Conservation (phyloP, 2,797 vertebrate genomes). For the Perdix hodgsoniae region DNA sequence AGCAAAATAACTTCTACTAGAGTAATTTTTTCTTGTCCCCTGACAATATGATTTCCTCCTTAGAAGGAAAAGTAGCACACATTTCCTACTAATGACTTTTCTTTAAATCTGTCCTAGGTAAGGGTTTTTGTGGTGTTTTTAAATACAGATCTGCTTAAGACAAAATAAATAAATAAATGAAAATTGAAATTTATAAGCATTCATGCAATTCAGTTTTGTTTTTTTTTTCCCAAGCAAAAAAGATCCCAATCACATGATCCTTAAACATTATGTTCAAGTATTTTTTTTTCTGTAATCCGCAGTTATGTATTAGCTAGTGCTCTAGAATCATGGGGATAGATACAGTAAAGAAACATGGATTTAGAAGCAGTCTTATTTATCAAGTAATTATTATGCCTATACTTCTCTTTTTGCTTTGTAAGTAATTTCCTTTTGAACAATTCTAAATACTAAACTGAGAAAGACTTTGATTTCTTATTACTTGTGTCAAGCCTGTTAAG, state of each 20-base stretch:
- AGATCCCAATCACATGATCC: neutral
- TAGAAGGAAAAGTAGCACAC: neutral
- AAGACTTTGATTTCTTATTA: neutral
- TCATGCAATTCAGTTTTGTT: neutral
- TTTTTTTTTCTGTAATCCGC: neutral
- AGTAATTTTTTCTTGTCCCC: neutral
- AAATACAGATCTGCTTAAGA: neutral
- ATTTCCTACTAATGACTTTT: neutral
- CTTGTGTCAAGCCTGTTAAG: neutral
- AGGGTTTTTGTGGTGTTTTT: neutral
- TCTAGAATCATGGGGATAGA: neutral
- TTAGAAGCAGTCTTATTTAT: neutral
- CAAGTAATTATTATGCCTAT: neutral
- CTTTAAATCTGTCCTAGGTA: neutral
- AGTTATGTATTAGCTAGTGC: neutral
- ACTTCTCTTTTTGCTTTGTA: neutral
- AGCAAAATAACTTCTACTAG: neutral
- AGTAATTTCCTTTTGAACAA: neutral
- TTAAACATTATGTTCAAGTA: neutral
- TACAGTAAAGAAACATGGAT: neutral
- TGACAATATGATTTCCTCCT: neutral
- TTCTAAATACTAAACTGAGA: neutral
- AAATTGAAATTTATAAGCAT: neutral
- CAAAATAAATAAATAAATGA: too few relatives aligned
- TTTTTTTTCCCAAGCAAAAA: neutral